Conservation (phyloP, 1,140 invertebrate genomes). For the Dryas iulia region DNA sequence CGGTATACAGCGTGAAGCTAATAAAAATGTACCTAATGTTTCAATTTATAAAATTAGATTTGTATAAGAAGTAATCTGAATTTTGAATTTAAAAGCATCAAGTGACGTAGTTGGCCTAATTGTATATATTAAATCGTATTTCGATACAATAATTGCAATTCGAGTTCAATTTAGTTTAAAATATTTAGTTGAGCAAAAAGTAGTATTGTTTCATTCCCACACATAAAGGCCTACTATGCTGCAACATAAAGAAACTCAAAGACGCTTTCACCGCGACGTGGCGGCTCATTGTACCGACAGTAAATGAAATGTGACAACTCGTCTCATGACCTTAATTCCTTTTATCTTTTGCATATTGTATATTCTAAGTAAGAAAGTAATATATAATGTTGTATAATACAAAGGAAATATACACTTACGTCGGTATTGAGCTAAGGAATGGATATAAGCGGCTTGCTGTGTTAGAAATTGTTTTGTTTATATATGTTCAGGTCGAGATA, state of each 20-base stretch:
- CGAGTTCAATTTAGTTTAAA: background rate
- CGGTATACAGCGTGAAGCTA: too few relatives aligned
- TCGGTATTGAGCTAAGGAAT: too few relatives aligned
- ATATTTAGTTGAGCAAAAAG: background rate
- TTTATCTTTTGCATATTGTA: constrained; percentile 10
- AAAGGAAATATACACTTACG: background rate
- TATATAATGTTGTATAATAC: background rate
- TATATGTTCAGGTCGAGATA: too few relatives aligned
- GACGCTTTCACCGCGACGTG: constrained; percentile 13
- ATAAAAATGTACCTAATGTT: too few relatives aligned
- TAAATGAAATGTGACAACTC: constrained; percentile 21
- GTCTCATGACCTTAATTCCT: constrained; percentile 23
- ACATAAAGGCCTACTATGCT: constrained; percentile 1
- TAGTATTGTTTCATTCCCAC: constrained; percentile 7
- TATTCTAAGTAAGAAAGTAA: background rate
- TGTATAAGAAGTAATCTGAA: too few relatives aligned
- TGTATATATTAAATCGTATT: too few relatives aligned
- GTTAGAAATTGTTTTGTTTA: too few relatives aligned
- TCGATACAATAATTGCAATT: too few relatives aligned
- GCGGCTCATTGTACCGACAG: constrained; percentile 5
- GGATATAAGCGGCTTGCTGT: too few relatives aligned
- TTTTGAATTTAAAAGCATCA: too few relatives aligned
- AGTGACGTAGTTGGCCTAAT: too few relatives aligned
- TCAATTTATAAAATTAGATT: too few relatives aligned
- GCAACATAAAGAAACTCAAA: constrained; percentile 13